Evolutionary conservation across 2,113 vertebrate species (phyloP), one percentile per base, ranked within the genome.

Genomic region (Lepidothrix coronata): DNA sequence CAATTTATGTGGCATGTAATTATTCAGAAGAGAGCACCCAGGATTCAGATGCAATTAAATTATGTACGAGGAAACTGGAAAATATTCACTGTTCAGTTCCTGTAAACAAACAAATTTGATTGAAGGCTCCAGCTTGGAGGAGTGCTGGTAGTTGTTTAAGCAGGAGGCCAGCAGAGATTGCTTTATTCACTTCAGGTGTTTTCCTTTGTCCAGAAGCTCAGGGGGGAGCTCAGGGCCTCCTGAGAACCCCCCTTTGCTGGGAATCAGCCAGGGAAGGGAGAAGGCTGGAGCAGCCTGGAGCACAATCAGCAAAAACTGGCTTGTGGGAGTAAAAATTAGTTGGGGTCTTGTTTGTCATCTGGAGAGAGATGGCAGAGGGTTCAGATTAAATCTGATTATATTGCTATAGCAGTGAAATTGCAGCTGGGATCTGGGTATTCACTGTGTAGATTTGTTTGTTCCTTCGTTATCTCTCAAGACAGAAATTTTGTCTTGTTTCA

Each of bases 361-460:
- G 51, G 90, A 25, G 67, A 66, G 85, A 66, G 70, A 37, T 33
- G 37, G 80, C 86, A 82, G 77, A 92, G 80, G 46, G 54, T 49
- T 84, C 61, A 76, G 93, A 85, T 92, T 33, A 90, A 85, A 93
- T 86, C 76, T 66, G 77, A 57, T 84, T 83, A 20, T 39, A 33
- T 49, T 72, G 74, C 86, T 66, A 6, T 12, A 49, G 86, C 73
- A 33, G n/a, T 55, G 84, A 46, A 84, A 85, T 62, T 79, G 84
- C 93, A 93, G 85, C 89, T 87, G 84, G 27, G 91, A 68, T 82
- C 79, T 89, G 91, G 61, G 41, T 75, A 61, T 78, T 75, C 83
- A 2, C 24, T 3, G 4, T 21, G 67, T 30, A 74, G 65, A 4
- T 86, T 67, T 43, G 70, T 90, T 92, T 91, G 83, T 89, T 89